Evolutionary conservation across 2,888 invertebrate genomes (phyloP).

Genomic region (Andrena trimmerana): DNA sequence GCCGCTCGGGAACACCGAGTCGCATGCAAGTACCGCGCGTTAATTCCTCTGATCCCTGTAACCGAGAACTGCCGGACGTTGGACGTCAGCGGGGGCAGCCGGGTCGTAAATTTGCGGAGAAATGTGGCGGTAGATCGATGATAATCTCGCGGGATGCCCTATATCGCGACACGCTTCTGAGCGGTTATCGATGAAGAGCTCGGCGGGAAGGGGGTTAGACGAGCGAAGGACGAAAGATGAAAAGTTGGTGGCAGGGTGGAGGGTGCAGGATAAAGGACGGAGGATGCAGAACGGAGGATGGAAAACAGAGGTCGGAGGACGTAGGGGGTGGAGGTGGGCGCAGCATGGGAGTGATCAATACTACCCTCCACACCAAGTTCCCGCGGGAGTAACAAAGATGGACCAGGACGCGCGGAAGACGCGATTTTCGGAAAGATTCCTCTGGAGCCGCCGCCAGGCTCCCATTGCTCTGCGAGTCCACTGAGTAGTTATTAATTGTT

Average conservation of each 20-base stretch:
- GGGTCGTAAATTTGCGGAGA: slow-evolving; percentile 5
- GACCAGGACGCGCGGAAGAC: slow-evolving; percentile 66
- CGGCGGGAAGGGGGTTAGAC: slow-evolving; percentile 15
- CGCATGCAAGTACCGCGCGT: slow-evolving; percentile 1
- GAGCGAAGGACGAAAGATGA: slow-evolving; percentile 33
- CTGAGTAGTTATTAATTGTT: not conserved
- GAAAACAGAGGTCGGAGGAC: slow-evolving; percentile 70
- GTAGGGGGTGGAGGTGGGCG: slow-evolving; percentile 76
- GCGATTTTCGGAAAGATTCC: slow-evolving; percentile 65
- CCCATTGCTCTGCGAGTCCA: not conserved
- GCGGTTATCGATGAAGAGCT: not conserved
- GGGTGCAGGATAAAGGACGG: slow-evolving; percentile 59
- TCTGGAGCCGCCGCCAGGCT: not conserved
- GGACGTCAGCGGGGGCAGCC: too few species aligned
- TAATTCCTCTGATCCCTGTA: not conserved
- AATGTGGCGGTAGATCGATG: not conserved
- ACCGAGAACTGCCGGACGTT: not conserved
- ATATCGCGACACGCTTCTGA: slow-evolving; percentile 16
- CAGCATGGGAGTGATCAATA: slow-evolving; percentile 84
- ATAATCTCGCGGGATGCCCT: slow-evolving; percentile 29
- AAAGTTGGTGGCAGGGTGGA: slow-evolving; percentile 31
- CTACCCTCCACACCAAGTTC: slow-evolving; percentile 79
- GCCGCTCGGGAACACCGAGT: not conserved
- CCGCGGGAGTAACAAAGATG: slow-evolving; percentile 79
- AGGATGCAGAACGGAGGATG: slow-evolving; percentile 71